Percentiles rank a stretch among this genome's conserved stretches.
These are phyloP conservation scores for Acropora tenuis DNA, from an alignment of 64 coral and sea anemone genomes.

Conservation along the genomic window DNA sequence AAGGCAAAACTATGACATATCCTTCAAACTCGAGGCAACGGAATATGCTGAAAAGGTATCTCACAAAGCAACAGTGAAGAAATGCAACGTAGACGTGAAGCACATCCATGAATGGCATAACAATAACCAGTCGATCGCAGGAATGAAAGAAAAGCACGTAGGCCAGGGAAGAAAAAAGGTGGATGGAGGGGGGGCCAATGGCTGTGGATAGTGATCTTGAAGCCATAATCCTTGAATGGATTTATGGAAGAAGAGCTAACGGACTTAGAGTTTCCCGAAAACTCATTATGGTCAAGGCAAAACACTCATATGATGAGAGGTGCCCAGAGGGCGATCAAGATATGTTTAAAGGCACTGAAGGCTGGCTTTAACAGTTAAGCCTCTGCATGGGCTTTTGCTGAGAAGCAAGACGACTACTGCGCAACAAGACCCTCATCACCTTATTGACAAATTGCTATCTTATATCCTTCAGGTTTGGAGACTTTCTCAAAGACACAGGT, in stretches of 20 bases:
- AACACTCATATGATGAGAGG: no score
- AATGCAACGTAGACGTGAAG: conserved; percentile 2
- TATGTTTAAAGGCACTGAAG: conserved; percentile 36
- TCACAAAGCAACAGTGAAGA: background rate
- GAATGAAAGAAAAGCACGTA: conserved; percentile 13
- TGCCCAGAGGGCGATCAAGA: background rate
- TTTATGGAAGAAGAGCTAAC: no score
- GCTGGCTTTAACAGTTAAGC: conserved; percentile 62
- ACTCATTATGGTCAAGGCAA: no score
- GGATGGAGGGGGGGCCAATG: no score
- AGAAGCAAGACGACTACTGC: conserved; percentile 63
- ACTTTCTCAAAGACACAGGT: conserved; percentile 41
- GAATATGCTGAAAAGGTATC: conserved; percentile 22
- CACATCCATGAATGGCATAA: background rate
- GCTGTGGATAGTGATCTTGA: no score
- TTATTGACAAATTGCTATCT: conserved; percentile 51
- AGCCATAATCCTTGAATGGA: no score
- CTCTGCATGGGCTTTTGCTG: conserved; percentile 42
- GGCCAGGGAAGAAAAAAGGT: conserved; percentile 6
- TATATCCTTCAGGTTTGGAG: conserved; percentile 53
- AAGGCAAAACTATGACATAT: conserved; percentile 43
- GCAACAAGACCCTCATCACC: conserved; percentile 34
- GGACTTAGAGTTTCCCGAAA: no score
- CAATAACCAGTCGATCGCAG: conserved; percentile 9
- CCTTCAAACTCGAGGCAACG: conserved; percentile 41